Evolutionary conservation across 2,888 invertebrate genomes (phyloP), one percentile per base, ranked within the genome.

Genomic region (Eupithecia insigniata): DNA sequence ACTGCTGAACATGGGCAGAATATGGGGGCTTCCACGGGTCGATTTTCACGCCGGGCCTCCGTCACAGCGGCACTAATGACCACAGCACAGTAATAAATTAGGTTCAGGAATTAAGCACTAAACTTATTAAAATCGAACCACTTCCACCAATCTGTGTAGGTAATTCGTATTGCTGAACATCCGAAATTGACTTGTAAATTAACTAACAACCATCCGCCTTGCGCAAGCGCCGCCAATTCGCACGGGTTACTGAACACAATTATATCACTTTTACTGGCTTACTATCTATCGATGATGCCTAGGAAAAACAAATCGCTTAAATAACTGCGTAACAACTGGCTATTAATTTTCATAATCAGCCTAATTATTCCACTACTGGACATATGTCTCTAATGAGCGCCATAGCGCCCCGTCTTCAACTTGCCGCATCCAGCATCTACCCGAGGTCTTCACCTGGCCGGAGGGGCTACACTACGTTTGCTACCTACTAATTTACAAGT

Each of bases 241-340:
- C 72, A 69, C 46, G 71, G 58, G 62, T 72, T 62, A 67, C 43
- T 72, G 62, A 69, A 22, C 62, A 67, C 69, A 69, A 67, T 72
- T 69, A 72, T 72, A 69, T 69, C 70, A 73, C 51, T 65, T 46
- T 39, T 28, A 28, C 26, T n/a, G 34, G 32, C 55, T 14, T 51
- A 51, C 26, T 22, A n/a, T n/a, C n/a, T 28, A 34, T 62, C 12
- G 34, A 14, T 22, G n/a, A 3, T 34, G 18, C 4, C 1, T 22
- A 8, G 22, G 51, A 12, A 4, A 26, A 26, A 55, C 22, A 55
- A 0, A 55, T 55, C 26, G 26, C 26, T 14, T 55, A 26, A 55
- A 10, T 51, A 51, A 51, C 22, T 51, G 2, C 2, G 10, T 2
- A 22, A 10, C 2, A 10, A 51, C 22, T 10, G 51, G n/a, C n/a